Percentiles rank a stretch among this genome's conserved stretches.
Evolutionary conservation across 2,797 vertebrate species (phyloP).

Genomic region (Poecilia wingei): DNA sequence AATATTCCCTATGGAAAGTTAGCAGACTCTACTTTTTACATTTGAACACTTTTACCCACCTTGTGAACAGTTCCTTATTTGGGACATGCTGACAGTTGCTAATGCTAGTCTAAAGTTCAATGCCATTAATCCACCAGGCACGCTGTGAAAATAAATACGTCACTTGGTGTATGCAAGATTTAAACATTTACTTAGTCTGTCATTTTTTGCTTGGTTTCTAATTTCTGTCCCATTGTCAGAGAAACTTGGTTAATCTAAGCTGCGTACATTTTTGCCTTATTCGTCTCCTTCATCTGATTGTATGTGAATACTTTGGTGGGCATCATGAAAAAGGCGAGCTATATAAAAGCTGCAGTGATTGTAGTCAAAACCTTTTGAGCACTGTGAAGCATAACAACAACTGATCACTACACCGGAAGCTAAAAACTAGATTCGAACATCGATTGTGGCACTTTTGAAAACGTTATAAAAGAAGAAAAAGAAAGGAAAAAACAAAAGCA

Average conservation of each 20-base stretch:
- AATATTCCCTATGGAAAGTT: background rate
- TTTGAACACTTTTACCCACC: no score
- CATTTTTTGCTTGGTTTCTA: background rate
- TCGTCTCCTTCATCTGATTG: background rate
- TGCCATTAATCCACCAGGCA: background rate
- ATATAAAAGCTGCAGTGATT: background rate
- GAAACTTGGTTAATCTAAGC: background rate
- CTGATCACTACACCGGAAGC: slow-evolving; percentile 9
- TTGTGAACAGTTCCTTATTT: background rate
- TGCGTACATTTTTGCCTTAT: background rate
- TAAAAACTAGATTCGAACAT: slow-evolving; percentile 51
- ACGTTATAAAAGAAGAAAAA: background rate
- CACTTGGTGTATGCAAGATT: background rate
- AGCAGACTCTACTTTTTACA: background rate
- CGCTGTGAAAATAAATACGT: background rate
- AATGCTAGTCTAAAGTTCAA: background rate
- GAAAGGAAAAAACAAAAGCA: background rate
- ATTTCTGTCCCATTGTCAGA: background rate
- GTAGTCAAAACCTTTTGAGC: background rate
- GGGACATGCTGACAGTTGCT: background rate
- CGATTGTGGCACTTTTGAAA: slow-evolving; percentile 55
- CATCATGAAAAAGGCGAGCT: slow-evolving; percentile 10
- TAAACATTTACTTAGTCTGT: background rate
- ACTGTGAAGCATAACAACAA: background rate
- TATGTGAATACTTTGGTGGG: slow-evolving; percentile 5